These are phyloP conservation scores for Siniperca scherzeri DNA, from an alignment of 2,797 vertebrate genomes.

Conservation along the genomic window DNA sequence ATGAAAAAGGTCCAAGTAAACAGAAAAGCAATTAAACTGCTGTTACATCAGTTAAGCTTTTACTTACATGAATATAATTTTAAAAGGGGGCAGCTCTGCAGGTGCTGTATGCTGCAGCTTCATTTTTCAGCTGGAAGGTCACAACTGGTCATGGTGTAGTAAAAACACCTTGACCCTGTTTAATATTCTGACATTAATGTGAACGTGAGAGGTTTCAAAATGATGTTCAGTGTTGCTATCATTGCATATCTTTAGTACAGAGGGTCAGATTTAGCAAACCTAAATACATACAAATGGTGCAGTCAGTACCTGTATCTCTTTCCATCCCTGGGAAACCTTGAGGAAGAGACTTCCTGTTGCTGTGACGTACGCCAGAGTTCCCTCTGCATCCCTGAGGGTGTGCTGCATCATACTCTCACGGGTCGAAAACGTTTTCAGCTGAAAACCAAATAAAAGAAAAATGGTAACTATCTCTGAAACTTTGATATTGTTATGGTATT, in stretches of 20 bases:
- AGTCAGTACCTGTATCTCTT: slow-evolving; percentile 90
- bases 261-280: not conserved
- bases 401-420: slow-evolving; percentile 90
- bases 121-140: not conserved
- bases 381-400: slow-evolving; percentile 87
- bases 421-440: slow-evolving; percentile 88
- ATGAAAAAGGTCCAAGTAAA: slow-evolving; percentile 6
- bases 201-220: not conserved
- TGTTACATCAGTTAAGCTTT: not conserved
- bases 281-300: not conserved
- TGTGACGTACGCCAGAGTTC: slow-evolving; percentile 88
- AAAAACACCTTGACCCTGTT: too few relatives aligned
- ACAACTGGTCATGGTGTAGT: not conserved
- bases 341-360: slow-evolving; percentile 90
- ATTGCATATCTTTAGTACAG: not conserved
- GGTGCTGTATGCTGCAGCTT: not conserved
- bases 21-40: slow-evolving; percentile 13
- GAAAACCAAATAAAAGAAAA: slow-evolving; percentile 37
- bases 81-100: not conserved
- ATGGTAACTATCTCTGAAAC: not conserved
- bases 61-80: not conserved
- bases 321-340: slow-evolving; percentile 94
- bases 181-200: not conserved
- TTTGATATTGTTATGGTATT: not conserved
- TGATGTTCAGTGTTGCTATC: not conserved